A percentile compares a stretch with the other conserved stretches of the same genome.
Evolutionary conservation across 2,888 invertebrate genomes (phyloP).

Genomic region (Synergus umbraculus): DNA sequence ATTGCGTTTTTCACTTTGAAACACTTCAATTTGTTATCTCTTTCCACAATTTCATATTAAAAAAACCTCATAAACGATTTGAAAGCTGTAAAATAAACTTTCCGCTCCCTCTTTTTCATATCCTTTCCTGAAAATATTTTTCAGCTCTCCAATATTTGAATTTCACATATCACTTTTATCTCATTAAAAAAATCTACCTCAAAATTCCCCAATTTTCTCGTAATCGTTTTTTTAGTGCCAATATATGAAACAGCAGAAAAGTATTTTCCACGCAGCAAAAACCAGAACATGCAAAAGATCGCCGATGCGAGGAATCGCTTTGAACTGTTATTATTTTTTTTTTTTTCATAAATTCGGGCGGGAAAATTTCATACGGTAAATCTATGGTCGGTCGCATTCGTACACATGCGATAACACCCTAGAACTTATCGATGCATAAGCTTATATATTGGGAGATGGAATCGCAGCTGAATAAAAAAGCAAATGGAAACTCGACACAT

Average conservation of each 20-base stretch:
- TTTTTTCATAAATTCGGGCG: conserved; percentile 29
- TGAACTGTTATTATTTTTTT: conserved; percentile 9
- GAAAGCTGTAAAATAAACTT: neutral
- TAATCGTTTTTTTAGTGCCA: neutral
- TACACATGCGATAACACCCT: conserved; percentile 31
- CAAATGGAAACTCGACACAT: conserved; percentile 35
- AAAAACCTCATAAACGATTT: neutral
- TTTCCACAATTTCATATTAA: neutral
- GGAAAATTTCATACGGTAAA: conserved; percentile 37
- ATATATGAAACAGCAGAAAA: neutral
- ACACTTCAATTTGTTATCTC: neutral
- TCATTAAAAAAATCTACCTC: neutral
- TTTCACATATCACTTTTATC: neutral
- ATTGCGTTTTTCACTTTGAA: too few species aligned
- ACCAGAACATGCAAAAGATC: conserved; percentile 5
- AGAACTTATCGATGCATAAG: conserved; percentile 40
- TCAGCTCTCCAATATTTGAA: neutral
- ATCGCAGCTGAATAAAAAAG: conserved; percentile 23
- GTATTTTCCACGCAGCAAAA: neutral
- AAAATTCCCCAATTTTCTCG: neutral
- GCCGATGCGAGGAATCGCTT: conserved; percentile 7
- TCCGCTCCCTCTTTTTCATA: neutral
- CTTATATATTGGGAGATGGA: conserved; percentile 39
- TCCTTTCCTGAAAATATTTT: neutral
- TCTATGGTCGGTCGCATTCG: conserved; percentile 39